phyloP scores from a whole-genome alignment of 2,113 vertebrate genomes.

The Peromyscus leucopus region DNA sequence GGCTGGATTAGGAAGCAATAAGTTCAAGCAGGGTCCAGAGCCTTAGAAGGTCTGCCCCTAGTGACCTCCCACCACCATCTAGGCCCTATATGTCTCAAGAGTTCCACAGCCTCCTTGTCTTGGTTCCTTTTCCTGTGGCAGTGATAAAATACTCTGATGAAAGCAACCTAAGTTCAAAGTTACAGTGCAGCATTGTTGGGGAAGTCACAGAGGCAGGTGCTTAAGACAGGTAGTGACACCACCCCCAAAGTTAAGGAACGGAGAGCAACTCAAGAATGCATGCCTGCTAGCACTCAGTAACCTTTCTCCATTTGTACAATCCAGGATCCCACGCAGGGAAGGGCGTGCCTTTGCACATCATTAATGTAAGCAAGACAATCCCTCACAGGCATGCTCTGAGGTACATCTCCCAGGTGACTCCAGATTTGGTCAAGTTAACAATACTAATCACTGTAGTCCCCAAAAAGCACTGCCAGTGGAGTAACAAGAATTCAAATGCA shows the following conservation, averaged over 20 bases:
- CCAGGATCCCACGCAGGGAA: not conserved
- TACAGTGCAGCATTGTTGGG: no score
- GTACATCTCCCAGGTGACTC: not conserved
- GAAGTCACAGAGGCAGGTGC: not conserved
- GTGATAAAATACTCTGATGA: not conserved
- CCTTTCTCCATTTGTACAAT: not conserved
- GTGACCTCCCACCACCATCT: not conserved
- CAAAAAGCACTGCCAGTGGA: not conserved
- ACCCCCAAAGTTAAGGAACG: not conserved
- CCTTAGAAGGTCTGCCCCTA: not conserved
- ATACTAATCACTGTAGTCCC: no score
- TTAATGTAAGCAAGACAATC: not conserved
- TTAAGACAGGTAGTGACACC: not conserved
- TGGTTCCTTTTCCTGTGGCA: not conserved
- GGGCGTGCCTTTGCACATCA: not conserved
- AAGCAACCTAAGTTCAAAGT: not conserved
- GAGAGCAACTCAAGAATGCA: not conserved
- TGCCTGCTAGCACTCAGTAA: not conserved
- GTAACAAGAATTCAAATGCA: not conserved
- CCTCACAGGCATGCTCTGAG: not conserved
- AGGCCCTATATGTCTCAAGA: not conserved
- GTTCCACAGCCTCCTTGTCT: not conserved
- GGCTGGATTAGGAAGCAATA: not conserved
- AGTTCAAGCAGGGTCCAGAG: not conserved
- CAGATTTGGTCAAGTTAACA: not conserved